phyloP scores from a whole-genome alignment of 2,113 vertebrate genomes.

The Campylomormyrus tamandua region DNA sequence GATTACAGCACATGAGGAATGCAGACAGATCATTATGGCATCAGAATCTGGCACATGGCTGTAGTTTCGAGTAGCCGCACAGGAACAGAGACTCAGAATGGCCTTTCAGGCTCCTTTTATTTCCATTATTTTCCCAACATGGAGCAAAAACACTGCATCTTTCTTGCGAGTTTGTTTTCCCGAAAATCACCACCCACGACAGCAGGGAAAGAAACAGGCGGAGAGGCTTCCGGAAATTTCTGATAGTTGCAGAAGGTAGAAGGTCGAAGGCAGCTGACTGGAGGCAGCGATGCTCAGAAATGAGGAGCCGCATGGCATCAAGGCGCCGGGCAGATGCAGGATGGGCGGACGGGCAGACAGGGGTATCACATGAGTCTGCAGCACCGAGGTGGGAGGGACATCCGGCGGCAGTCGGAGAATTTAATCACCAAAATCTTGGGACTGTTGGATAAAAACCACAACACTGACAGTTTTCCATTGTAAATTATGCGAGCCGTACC shows the following conservation, averaged over 20 bases:
- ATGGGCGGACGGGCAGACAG: not conserved
- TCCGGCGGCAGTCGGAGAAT: not conserved
- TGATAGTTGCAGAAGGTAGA: conserved; percentile 29
- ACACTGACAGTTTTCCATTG: not conserved
- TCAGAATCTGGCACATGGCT: not conserved
- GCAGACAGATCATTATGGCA: not conserved
- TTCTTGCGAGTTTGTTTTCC: not conserved
- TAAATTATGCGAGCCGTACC: too few species aligned
- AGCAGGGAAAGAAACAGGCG: not conserved
- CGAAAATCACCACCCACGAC: not conserved
- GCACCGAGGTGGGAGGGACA: not conserved
- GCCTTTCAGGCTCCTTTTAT: not conserved
- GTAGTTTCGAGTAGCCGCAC: not conserved
- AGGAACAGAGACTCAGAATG: not conserved
- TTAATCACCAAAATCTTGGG: not conserved
- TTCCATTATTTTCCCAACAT: not conserved
- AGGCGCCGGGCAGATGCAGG: conserved; percentile 16
- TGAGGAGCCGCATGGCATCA: conserved; percentile 24
- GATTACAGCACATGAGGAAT: not conserved
- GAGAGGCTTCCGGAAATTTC: not conserved
- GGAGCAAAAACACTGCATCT: not conserved
- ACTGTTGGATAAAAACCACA: not conserved
- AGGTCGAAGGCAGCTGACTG: conserved; percentile 37
- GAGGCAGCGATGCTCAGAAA: conserved; percentile 20
- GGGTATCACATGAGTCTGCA: not conserved